These are phyloP conservation scores for Sylvietta virens DNA, from an alignment of 2,113 vertebrate genomes.

Conservation along the genomic window DNA sequence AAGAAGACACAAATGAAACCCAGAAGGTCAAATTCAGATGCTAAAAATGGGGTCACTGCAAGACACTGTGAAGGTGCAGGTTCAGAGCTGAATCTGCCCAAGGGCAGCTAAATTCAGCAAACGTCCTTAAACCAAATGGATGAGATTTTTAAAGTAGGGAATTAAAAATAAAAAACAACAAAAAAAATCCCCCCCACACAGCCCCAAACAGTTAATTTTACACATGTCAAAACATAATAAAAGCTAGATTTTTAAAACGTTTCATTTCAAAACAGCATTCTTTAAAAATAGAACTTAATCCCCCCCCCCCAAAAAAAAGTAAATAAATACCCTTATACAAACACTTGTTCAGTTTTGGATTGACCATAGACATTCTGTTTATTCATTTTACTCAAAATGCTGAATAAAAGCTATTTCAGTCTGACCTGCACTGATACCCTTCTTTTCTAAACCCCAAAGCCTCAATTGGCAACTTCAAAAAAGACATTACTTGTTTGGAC, in stretches of 20 bases:
- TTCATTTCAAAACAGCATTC: neutral
- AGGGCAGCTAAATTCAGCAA: neutral
- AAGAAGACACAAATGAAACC: neutral
- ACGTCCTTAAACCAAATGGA: accelerated
- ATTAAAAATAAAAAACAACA: neutral
- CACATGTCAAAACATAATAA: neutral
- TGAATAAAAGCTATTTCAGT: slow-evolving; percentile 18
- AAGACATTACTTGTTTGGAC: neutral
- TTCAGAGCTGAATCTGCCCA: neutral
- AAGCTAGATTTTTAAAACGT: neutral
- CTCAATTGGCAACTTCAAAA: neutral
- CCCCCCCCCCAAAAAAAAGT: neutral
- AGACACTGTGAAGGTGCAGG: neutral
- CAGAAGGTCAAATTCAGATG: neutral
- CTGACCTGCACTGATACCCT: neutral
- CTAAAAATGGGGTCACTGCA: neutral
- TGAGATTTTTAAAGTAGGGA: neutral
- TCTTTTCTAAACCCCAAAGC: neutral
- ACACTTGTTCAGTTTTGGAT: neutral
- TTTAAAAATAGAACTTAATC: neutral
- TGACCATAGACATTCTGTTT: slow-evolving; percentile 26
- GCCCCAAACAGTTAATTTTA: neutral
- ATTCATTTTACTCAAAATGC: neutral
- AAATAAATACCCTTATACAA: neutral
- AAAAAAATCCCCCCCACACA: neutral